Conservation (phyloP, 2,888 invertebrate genomes). For the Eupsilia transversa region DNA sequence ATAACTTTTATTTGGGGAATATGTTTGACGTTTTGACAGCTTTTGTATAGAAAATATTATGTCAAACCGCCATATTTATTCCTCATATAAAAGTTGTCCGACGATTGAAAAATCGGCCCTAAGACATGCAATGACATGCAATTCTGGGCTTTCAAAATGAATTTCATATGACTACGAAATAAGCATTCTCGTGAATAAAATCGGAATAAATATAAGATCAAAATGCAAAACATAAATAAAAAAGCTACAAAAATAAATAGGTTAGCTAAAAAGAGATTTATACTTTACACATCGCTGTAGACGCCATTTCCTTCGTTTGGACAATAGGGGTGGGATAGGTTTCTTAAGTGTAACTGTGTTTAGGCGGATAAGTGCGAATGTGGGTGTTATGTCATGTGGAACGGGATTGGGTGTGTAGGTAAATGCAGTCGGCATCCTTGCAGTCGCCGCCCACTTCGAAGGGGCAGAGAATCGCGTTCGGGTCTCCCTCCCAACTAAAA, state of each 20-base stretch:
- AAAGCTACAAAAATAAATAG: slow-evolving; percentile 53
- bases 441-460: slow-evolving; percentile 88
- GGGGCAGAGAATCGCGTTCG: slow-evolving; percentile 88
- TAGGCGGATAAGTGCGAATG: slow-evolving; percentile 67
- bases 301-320: slow-evolving; percentile 76
- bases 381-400: slow-evolving; percentile 78
- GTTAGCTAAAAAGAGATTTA: slow-evolving; percentile 70
- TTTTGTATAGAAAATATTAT: too few species aligned
- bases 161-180: background rate
- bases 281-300: slow-evolving; percentile 87
- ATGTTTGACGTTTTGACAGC: too few species aligned
- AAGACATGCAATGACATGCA: too few species aligned
- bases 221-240: slow-evolving; percentile 8
- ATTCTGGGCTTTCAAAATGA: background rate
- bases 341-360: slow-evolving; percentile 64
- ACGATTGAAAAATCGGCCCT: too few species aligned
- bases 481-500: slow-evolving; percentile 89
- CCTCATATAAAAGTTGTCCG: too few species aligned
- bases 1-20: too few species aligned
- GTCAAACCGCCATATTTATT: too few species aligned
- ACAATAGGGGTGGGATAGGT: slow-evolving; percentile 58
- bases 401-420: slow-evolving; percentile 83
- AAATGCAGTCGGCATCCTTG: slow-evolving; percentile 89
- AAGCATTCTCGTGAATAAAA: slow-evolving; percentile 5
- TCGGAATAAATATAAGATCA: background rate